Conservation (phyloP, 2,888 invertebrate species). For the Ectobius pallidus region DNA sequence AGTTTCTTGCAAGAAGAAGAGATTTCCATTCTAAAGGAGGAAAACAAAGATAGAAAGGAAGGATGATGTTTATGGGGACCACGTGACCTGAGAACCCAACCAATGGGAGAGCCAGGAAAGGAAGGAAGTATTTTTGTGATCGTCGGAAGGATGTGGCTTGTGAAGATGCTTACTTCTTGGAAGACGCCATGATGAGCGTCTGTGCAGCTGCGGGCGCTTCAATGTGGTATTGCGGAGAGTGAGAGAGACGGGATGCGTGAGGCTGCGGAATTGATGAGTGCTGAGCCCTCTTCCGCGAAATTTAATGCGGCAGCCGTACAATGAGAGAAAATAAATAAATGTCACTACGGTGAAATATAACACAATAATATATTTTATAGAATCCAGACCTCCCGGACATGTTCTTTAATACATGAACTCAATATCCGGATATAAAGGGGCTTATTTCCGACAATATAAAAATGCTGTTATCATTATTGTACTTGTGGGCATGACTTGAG, state of each 20-base stretch:
- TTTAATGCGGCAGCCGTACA: conserved; percentile 12
- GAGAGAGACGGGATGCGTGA: neutral
- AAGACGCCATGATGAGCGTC: neutral
- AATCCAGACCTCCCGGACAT: neutral
- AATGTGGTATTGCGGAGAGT: neutral
- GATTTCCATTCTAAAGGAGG: conserved; percentile 2
- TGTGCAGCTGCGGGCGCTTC: neutral
- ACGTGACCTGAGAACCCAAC: conserved; percentile 21
- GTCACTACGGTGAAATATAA: neutral
- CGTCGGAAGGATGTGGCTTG: conserved; percentile 46
- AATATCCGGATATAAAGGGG: neutral
- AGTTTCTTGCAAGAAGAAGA: conserved; percentile 14
- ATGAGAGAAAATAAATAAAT: conserved; percentile 3
- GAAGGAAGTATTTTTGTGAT: conserved; percentile 49
- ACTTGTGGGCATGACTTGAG: too few relatives aligned
- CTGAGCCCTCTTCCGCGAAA: neutral
- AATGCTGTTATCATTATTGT: too few relatives aligned
- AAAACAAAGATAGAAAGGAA: neutral
- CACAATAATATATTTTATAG: neutral
- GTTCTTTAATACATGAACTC: neutral
- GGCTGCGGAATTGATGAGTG: neutral
- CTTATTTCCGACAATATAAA: too few relatives aligned
- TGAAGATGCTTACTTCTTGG: conserved; percentile 26
- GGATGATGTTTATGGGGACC: conserved; percentile 4
- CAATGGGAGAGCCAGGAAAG: conserved; percentile 42